Percentiles rank a stretch among this genome's conserved stretches.
Conservation (phyloP, 2,888 invertebrate genomes). For the Scrobipalpa costella region DNA sequence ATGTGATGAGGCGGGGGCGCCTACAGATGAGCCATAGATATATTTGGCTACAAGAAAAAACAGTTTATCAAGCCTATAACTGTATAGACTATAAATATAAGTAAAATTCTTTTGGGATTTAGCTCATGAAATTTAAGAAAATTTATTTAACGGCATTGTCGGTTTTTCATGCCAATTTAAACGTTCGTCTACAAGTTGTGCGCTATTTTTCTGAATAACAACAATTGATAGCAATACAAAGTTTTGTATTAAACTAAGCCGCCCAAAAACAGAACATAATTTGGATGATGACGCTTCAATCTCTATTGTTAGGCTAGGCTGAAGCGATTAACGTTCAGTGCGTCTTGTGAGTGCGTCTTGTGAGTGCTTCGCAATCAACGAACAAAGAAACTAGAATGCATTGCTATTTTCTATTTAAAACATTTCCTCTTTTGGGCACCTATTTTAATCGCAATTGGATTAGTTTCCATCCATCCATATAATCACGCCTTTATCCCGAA, state of each 20-base stretch:
- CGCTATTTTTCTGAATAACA: too few relatives aligned
- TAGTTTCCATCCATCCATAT: too few relatives aligned
- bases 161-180: too few relatives aligned
- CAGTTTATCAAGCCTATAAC: too few relatives aligned
- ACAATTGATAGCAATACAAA: too few relatives aligned
- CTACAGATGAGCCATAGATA: conserved; percentile 43
- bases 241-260: not conserved
- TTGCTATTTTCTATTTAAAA: not conserved
- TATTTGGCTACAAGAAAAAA: conserved; percentile 34
- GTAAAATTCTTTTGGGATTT: too few relatives aligned
- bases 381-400: not conserved
- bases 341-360: not conserved
- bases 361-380: not conserved
- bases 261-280: not conserved
- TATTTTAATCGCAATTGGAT: not conserved
- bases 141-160: too few relatives aligned
- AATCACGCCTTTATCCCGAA: too few relatives aligned
- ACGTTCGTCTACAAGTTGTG: too few relatives aligned
- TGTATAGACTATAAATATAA: too few relatives aligned
- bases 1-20: conserved; percentile 39
- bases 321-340: not conserved
- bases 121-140: too few relatives aligned
- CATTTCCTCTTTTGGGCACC: not conserved
- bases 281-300: not conserved
- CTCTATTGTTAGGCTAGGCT: not conserved